Conservation (phyloP, 2,888 invertebrate species). For the Listrodromus nycthemerus region DNA sequence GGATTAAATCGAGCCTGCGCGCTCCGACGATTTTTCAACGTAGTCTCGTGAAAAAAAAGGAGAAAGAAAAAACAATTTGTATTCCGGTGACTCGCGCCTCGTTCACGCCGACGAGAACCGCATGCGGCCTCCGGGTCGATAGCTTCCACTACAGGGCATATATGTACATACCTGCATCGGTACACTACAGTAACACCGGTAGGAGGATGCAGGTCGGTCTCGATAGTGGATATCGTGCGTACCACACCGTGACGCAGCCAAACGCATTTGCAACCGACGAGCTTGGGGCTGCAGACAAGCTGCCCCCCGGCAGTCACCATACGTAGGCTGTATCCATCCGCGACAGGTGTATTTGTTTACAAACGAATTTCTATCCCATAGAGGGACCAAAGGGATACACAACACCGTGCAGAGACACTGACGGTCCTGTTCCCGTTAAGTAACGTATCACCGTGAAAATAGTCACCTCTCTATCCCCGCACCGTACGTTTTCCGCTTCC, state of each 20-base stretch:
- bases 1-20: not conserved
- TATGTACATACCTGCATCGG: constrained; percentile 2
- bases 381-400: constrained; percentile 21
- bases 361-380: constrained; percentile 15
- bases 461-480: not conserved
- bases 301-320: constrained; percentile 39
- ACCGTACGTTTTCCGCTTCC: not conserved
- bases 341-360: constrained; percentile 57
- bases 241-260: constrained; percentile 50
- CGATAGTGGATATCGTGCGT: constrained; percentile 62
- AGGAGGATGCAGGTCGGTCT: constrained; percentile 57
- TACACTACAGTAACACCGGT: constrained; percentile 42
- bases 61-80: constrained; percentile 57
- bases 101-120: constrained; percentile 60
- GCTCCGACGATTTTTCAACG: not conserved
- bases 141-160: constrained; percentile 38
- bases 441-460: constrained; percentile 18
- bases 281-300: constrained; percentile 58
- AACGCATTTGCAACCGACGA: constrained; percentile 63
- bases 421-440: constrained; percentile 5
- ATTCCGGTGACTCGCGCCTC: constrained; percentile 61
- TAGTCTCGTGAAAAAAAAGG: not conserved
- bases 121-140: constrained; percentile 66
- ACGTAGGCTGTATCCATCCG: not conserved
- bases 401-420: not conserved